These are phyloP conservation scores for Ceyx erithaca DNA, from an alignment of 2,797 vertebrate species.

Conservation along the genomic window DNA sequence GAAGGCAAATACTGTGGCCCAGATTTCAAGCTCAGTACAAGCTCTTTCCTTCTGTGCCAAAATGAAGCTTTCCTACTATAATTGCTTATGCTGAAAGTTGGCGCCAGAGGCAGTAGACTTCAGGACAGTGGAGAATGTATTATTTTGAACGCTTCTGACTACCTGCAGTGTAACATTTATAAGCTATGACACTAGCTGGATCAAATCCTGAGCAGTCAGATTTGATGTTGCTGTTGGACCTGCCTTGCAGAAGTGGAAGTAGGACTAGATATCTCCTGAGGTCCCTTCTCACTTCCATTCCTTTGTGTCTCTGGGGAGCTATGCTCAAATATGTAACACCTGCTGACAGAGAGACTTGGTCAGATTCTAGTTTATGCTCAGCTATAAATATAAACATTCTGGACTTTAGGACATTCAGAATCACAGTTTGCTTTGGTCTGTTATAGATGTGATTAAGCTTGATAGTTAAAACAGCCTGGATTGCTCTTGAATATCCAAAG, in stretches of 20 bases:
- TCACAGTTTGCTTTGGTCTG: neutral
- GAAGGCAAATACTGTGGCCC: neutral
- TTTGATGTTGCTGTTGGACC: neutral
- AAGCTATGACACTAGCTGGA: neutral
- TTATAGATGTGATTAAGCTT: neutral
- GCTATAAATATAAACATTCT: neutral
- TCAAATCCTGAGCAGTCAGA: neutral
- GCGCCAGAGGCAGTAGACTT: neutral
- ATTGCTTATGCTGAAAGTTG: neutral
- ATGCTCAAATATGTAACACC: fast-evolving
- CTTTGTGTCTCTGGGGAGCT: neutral
- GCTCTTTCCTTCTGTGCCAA: neutral
- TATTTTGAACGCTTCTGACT: neutral
- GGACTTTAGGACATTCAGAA: neutral
- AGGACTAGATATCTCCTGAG: neutral
- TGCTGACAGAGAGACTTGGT: neutral
- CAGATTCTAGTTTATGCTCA: neutral
- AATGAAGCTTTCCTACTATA: neutral
- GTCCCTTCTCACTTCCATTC: neutral
- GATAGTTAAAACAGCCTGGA: neutral
- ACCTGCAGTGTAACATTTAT: neutral
- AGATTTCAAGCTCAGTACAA: neutral
- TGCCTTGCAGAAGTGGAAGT: neutral
- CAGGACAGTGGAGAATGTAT: neutral
- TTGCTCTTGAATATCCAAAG: neutral